A percentile compares a stretch with the other conserved stretches of the same genome.
These are phyloP conservation scores for Brachionus koreanus DNA, from an alignment of 1,140 invertebrate species.

Conservation along the genomic window DNA sequence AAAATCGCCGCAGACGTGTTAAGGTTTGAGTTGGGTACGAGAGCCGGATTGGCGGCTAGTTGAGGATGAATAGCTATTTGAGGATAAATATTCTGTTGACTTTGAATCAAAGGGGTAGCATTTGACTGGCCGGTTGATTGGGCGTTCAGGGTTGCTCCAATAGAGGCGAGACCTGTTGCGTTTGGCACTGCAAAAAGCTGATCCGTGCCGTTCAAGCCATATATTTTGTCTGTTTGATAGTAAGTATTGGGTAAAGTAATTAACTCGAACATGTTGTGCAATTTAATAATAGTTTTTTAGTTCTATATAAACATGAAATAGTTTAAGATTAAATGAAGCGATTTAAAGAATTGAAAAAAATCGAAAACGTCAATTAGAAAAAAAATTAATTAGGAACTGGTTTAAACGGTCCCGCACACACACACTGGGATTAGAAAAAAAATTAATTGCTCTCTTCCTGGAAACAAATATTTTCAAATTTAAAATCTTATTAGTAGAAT, in stretches of 20 bases:
- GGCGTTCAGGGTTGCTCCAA: background rate
- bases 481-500: background rate
- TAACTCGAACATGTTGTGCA: constrained; percentile 34
- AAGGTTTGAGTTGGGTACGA: background rate
- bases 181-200: constrained; percentile 6
- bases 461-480: no score
- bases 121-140: background rate
- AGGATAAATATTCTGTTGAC: background rate
- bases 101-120: background rate
- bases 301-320: background rate
- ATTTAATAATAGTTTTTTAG: background rate
- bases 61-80: background rate
- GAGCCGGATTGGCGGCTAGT: background rate
- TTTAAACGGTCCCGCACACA: background rate
- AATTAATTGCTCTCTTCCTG: background rate
- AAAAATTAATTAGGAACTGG: background rate
- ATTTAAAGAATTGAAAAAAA: background rate
- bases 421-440: background rate
- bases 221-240: constrained; percentile 31
- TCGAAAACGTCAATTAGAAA: background rate
- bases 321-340: background rate
- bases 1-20: constrained; percentile 15
- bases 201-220: background rate
- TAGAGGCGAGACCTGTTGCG: background rate
- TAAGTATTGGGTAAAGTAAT: constrained; percentile 40